Percentiles rank a stretch among this genome's conserved stretches.
These are phyloP conservation scores for Peromyscus eremicus DNA, from an alignment of 2,797 vertebrate genomes.

Conservation along the genomic window DNA sequence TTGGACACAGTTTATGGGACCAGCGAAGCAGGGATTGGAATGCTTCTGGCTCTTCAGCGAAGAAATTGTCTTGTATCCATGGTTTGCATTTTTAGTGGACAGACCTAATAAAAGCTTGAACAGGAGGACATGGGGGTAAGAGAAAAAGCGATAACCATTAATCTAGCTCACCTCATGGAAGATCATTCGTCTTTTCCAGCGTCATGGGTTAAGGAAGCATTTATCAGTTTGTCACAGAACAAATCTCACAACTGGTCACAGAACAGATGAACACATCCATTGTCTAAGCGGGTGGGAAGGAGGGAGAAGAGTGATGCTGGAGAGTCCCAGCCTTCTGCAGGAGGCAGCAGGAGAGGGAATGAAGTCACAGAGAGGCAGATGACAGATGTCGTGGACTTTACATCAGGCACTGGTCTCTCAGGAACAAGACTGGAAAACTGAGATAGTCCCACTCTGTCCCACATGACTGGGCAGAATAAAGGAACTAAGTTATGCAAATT, in stretches of 20 bases:
- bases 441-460: background rate
- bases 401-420: background rate
- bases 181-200: background rate
- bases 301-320: too few relatives aligned
- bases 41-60: background rate
- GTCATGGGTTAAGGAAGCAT: background rate
- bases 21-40: background rate
- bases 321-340: background rate
- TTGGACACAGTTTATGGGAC: background rate
- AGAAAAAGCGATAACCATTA: background rate
- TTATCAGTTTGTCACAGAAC: background rate
- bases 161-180: background rate
- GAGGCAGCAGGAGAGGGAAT: too few relatives aligned
- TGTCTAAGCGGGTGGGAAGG: background rate
- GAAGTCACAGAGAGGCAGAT: background rate
- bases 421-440: background rate
- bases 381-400: background rate
- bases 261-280: background rate
- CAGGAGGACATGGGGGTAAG: background rate
- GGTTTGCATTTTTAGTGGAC: background rate
- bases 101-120: slow-evolving; percentile 15
- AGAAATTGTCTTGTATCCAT: background rate
- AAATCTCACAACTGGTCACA: background rate
- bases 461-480: background rate
- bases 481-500: background rate